Base-by-base conservation (phyloP, 2,113 vertebrate genomes). In the Gila orcuttii region DNA sequence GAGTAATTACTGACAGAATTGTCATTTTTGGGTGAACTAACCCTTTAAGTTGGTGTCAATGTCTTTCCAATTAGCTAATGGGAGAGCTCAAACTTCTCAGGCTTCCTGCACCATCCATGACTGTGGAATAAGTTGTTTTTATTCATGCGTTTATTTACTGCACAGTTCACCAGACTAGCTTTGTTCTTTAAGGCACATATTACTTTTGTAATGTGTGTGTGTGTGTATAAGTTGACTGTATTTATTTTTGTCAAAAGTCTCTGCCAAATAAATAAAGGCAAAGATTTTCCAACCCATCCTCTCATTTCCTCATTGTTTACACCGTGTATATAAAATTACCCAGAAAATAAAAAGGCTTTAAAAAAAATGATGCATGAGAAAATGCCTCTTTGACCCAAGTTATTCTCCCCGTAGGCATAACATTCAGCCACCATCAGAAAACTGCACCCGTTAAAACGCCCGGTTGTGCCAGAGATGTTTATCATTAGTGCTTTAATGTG, bases 391-490 rank as follows among this genome's bases (percentile, higher is more conserved):
- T 85, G n/a, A 45, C 66, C 64, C 25, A 42, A 42, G n/a, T 23
- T 47, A 9, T 66, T 73, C 55, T 42, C 2, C 50, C 75, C 3
- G 28, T 21, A 79, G 55, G 76, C 76, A 31, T 47, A 21, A 79
- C 2, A 21, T 57, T 80, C 36, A 28, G 21, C 78, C 78, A 62
- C 21, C 78, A 47, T 80, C 39, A 80, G 57, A 62, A 28, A 64
- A 57, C 31, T 10, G 23, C 50, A 55, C 33, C 39, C 36, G 5
- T 74, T 31, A 19, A 68, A 55, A 85, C 17, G 69, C 21, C 66
- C 77, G n/a, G 52, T 73, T 73, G 52, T 79, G 77, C 84, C 80
- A 81, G 64, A 82, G 17, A 82, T 60, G 66, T 73, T 80, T 57
- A 75, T 82, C 79, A 75, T 74, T 74, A 73, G 68, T 36, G 68